Evolutionary conservation across 2,888 invertebrate species (phyloP).

Genomic region (Coecobrya sp.): DNA sequence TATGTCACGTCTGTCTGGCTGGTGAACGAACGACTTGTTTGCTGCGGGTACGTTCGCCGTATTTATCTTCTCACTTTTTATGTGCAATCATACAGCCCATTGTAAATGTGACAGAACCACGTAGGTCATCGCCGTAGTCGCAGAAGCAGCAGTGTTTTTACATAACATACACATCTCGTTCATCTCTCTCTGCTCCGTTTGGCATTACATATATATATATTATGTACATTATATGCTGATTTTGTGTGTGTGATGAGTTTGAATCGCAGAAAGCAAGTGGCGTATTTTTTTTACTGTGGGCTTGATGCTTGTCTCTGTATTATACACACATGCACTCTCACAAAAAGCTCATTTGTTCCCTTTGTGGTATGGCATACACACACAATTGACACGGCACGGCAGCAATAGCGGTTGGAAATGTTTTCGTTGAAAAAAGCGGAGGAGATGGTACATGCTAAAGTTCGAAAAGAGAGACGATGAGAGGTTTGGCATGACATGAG

Average conservation of each 20-base stretch:
- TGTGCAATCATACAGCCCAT: constrained; percentile 1
- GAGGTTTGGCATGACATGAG: constrained; percentile 71
- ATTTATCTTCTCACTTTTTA: constrained; percentile 43
- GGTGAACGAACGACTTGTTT: constrained; percentile 43
- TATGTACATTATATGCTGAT: too few species aligned
- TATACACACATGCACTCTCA: constrained; percentile 62
- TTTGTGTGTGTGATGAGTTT: constrained; percentile 62
- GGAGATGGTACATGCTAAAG: constrained; percentile 29
- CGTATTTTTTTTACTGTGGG: neutral
- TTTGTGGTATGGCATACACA: constrained; percentile 30
- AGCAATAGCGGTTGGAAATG: constrained; percentile 8
- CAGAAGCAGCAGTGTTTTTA: constrained; percentile 14
- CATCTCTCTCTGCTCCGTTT: constrained; percentile 11
- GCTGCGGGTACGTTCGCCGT: constrained; percentile 29
- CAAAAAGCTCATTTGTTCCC: constrained; percentile 72
- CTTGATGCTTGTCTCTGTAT: constrained; percentile 68
- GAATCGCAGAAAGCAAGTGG: constrained; percentile 68
- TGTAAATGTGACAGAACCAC: constrained; percentile 32
- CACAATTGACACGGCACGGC: constrained; percentile 26
- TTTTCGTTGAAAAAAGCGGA: constrained; percentile 15
- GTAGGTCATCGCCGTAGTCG: constrained; percentile 54
- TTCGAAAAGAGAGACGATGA: constrained; percentile 48
- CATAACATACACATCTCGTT: neutral
- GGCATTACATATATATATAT: constrained; percentile 46
- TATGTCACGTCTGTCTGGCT: constrained; percentile 34